These are phyloP conservation scores for Plagodis pulveraria DNA, from an alignment of 2,888 invertebrate genomes.

Conservation along the genomic window DNA sequence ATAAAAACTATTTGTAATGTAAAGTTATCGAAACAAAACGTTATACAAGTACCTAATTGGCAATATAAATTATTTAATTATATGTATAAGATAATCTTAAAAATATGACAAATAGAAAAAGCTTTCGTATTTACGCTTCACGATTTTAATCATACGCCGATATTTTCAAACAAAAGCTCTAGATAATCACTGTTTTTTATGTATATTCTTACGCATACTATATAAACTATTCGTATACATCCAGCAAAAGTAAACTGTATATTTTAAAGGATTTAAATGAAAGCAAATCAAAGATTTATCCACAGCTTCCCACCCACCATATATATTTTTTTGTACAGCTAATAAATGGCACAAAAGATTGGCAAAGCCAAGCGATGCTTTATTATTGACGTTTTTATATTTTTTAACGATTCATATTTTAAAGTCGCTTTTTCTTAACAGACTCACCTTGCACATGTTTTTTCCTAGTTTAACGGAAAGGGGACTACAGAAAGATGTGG, in stretches of 20 bases:
- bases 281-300: constrained; percentile 38
- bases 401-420: constrained; percentile 75
- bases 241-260: neutral
- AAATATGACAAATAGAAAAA: too few relatives aligned
- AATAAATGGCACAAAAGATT: constrained; percentile 83
- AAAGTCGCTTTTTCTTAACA: constrained; percentile 66
- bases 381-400: constrained; percentile 66
- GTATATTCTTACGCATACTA: too few relatives aligned
- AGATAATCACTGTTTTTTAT: too few relatives aligned
- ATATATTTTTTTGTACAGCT: constrained; percentile 51
- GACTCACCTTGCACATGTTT: constrained; percentile 60
- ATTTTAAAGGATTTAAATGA: constrained; percentile 8
- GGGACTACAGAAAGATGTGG: constrained; percentile 47
- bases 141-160: too few relatives aligned
- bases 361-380: constrained; percentile 66
- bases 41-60: too few relatives aligned
- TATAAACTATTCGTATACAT: too few relatives aligned
- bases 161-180: too few relatives aligned
- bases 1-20: too few relatives aligned
- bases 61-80: too few relatives aligned
- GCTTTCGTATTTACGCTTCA: too few relatives aligned
- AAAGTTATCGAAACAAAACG: too few relatives aligned
- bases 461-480: constrained; percentile 63
- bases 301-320: constrained; percentile 70
- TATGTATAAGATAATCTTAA: too few relatives aligned